phyloP scores from a whole-genome alignment of 2,797 vertebrate genomes.

The Artibeus lituratus region DNA sequence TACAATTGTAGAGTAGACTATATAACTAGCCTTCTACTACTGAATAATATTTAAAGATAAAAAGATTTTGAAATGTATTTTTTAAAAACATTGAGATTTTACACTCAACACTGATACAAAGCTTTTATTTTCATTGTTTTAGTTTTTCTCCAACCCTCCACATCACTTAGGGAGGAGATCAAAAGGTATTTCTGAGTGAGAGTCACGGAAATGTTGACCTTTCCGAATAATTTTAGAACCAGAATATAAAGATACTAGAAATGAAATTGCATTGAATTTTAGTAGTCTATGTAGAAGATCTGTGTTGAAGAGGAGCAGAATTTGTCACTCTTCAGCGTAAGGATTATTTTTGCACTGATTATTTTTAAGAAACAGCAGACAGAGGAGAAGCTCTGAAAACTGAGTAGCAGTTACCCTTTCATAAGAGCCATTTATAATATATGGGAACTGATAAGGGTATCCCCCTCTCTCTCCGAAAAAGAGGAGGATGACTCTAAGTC shows the following conservation, averaged over 20 bases:
- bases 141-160: neutral
- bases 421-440: neutral
- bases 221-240: neutral
- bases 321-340: neutral
- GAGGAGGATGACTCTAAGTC: neutral
- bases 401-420: neutral
- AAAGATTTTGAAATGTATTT: constrained; percentile 55
- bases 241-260: neutral
- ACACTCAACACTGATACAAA: neutral
- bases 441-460: neutral
- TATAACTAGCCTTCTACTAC: constrained; percentile 43
- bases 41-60: constrained; percentile 60
- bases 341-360: neutral
- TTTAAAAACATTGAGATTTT: constrained; percentile 38
- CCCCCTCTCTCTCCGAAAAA: neutral
- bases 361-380: neutral
- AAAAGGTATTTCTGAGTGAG: neutral
- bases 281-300: neutral
- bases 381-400: neutral
- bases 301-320: neutral
- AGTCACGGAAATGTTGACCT: neutral
- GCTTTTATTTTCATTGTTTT: neutral
- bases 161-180: neutral
- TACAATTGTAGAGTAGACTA: constrained; percentile 50
- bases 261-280: neutral